Conservation (phyloP, 2,888 invertebrate genomes). For the Apotomis turbidana region DNA sequence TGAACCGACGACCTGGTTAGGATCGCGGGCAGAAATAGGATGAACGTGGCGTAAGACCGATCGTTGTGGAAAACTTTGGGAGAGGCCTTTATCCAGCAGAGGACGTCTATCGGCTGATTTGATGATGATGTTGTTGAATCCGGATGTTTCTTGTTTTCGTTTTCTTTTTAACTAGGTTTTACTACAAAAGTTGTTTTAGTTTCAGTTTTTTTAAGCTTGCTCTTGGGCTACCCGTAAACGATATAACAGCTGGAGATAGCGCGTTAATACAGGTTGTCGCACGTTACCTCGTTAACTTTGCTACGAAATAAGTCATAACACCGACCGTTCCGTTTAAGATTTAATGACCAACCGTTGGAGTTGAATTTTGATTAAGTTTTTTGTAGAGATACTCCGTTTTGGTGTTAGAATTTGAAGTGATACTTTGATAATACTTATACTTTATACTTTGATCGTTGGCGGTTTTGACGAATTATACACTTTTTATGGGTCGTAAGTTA, state of each 20-base stretch:
- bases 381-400: not conserved
- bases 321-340: not conserved
- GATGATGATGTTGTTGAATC: no score
- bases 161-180: no score
- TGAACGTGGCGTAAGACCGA: no score
- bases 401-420: not conserved
- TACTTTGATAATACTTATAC: not conserved
- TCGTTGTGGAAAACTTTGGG: no score
- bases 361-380: not conserved
- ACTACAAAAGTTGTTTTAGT: no score
- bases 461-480: not conserved
- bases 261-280: constrained; percentile 17
- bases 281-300: constrained; percentile 14
- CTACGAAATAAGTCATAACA: not conserved
- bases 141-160: no score
- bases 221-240: constrained; percentile 18
- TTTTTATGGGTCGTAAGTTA: not conserved
- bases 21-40: no score
- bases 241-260: constrained; percentile 26
- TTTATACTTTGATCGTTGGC: not conserved
- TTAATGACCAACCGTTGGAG: not conserved
- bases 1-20: no score
- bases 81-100: no score
- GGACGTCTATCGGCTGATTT: no score
- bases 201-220: not conserved